A percentile compares a stretch with the other conserved stretches of the same genome.
These are phyloP conservation scores for Delphinapterus leucas DNA, from an alignment of 2,113 vertebrate genomes.

Conservation along the genomic window DNA sequence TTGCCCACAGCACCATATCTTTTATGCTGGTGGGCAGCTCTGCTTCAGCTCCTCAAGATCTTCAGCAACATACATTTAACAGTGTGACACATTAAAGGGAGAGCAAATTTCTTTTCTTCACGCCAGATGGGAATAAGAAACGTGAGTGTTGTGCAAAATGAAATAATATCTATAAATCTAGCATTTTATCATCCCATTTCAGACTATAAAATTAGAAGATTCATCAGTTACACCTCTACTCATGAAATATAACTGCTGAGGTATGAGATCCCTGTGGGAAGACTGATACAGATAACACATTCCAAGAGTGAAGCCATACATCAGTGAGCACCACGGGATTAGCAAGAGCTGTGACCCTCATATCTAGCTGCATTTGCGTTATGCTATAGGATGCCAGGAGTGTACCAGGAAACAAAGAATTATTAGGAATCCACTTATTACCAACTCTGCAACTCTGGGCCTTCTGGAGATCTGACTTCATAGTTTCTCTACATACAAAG, in stretches of 20 bases:
- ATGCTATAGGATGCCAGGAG: neutral
- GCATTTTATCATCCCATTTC: conserved; percentile 59
- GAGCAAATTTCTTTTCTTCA: conserved; percentile 75
- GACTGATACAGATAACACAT: conserved; percentile 6
- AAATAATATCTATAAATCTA: conserved; percentile 56
- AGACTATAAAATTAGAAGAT: conserved; percentile 64
- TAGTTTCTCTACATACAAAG: neutral
- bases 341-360: neutral
- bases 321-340: conserved; percentile 26
- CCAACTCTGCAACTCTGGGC: neutral
- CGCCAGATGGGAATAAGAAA: conserved; percentile 69
- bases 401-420: neutral
- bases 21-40: conserved; percentile 35
- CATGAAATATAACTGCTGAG: conserved; percentile 47
- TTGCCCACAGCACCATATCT: neutral
- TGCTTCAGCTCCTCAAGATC: conserved; percentile 52
- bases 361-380: neutral
- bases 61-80: conserved; percentile 60
- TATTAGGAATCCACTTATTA: neutral
- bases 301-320: neutral
- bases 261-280: neutral
- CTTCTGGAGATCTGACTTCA: neutral
- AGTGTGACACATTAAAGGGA: conserved; percentile 51
- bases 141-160: conserved; percentile 55
- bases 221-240: conserved; percentile 57